Evolutionary conservation across 2,797 vertebrate genomes (phyloP).

Genomic region (Platyrinchus mystaceus): DNA sequence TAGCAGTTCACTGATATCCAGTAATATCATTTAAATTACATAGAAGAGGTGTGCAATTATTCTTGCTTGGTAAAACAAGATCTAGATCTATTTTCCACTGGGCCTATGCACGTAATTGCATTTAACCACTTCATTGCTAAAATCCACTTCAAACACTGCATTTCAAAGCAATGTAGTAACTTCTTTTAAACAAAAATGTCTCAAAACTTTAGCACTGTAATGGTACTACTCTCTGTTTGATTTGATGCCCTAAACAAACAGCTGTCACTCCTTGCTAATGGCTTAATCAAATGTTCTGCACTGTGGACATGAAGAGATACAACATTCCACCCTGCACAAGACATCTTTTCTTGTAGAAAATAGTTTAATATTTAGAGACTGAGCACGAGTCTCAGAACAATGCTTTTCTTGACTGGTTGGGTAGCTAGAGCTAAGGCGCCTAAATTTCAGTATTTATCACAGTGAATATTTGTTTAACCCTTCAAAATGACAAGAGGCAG

Average conservation of each 20-base stretch:
- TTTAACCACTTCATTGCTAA: not conserved
- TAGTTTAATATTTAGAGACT: not conserved
- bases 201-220: not conserved
- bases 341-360: not conserved
- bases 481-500: not conserved
- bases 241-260: not conserved
- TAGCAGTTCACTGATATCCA: not conserved
- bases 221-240: not conserved
- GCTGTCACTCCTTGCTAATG: not conserved
- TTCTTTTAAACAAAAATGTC: not conserved
- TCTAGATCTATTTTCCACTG: not conserved
- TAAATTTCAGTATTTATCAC: not conserved
- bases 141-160: not conserved
- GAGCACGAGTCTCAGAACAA: not conserved
- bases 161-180: not conserved
- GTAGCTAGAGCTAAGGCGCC: not conserved
- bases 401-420: not conserved
- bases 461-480: not conserved
- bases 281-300: not conserved
- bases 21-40: conserved; percentile 1
- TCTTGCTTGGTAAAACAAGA: not conserved
- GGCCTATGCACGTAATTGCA: not conserved
- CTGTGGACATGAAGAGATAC: not conserved
- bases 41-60: not conserved
- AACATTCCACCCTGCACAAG: not conserved